Evolutionary conservation across 2,113 vertebrate genomes (phyloP).

Genomic region (Rhadina sibilatrix): DNA sequence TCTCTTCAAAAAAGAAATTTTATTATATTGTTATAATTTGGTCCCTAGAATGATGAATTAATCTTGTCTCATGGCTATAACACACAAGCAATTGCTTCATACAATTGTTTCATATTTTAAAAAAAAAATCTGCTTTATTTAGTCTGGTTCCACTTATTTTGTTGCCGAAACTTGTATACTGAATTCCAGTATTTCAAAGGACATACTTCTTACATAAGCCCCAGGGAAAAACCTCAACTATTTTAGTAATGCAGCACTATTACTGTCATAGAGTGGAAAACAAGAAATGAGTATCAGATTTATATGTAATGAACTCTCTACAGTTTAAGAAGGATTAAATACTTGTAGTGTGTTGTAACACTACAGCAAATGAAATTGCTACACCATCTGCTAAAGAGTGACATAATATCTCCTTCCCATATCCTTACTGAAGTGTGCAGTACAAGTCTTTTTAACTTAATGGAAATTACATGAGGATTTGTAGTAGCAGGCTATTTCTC

Average conservation of each 20-base stretch:
- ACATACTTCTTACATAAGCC: neutral
- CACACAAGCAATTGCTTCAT: neutral
- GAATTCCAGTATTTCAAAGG: neutral
- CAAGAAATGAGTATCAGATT: neutral
- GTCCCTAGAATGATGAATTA: neutral
- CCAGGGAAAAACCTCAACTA: neutral
- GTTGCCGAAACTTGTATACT: neutral
- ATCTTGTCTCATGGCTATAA: neutral
- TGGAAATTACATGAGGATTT: neutral
- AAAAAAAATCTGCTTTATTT: neutral
- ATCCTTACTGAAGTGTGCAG: neutral
- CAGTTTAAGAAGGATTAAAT: conserved; percentile 13
- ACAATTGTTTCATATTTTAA: neutral
- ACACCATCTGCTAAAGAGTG: neutral
- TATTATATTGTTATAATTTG: neutral
- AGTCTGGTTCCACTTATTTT: neutral
- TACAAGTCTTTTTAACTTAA: neutral
- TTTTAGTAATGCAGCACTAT: neutral
- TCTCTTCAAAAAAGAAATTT: neutral
- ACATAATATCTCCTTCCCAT: neutral
- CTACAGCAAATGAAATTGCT: neutral
- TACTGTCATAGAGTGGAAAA: neutral
- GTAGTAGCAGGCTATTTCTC: neutral
- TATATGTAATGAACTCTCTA: neutral
- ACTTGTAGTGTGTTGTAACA: neutral